Evolutionary conservation across 2,113 vertebrate genomes (phyloP), one percentile per base, ranked within the genome.

Genomic region (Megatriorchis doriae): DNA sequence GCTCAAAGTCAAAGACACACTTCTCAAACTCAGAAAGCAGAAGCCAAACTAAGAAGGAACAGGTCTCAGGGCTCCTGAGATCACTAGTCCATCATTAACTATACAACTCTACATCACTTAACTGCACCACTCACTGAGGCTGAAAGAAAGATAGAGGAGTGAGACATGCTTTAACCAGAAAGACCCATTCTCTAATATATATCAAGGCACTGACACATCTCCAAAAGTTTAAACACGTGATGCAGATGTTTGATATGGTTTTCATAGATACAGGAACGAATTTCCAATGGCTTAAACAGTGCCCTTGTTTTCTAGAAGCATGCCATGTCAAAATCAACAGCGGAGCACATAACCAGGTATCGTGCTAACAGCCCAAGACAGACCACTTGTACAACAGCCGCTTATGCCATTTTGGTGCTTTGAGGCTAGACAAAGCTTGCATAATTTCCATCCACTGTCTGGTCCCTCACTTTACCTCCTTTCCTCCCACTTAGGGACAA

Each of bases 221-320:
- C 81, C 34, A 52, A 27, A 32, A 40, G 8, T 21, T 45, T n/a
- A 17, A 32, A 29, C 6, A 4, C 1, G 3, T 0, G 1, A 11
- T 6, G 21, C 53, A 68, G 43, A 17, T 2, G 1, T 40, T 42
- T 26, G 12, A 17, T 29, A 10, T 0, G 3, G 8, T 9, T 61
- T 80, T 40, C 36, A 4, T 10, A 10, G 47, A 15, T 1, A 12
- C 19, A 31, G 14, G 19, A 9, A 6, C 29, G 32, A 7, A 16
- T 18, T 25, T 43, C 47, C 65, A 18, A 4, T 2, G 29, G 11
- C 10, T 43, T 27, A 13, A n/a, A 9, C 5, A 10, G 13, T 8
- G 11, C 11, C 36, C 17, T 25, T n/a, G 16, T 29, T 34, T 59
- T n/a, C 56, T 6, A 80, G 43, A 8, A 7, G 22, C 9, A 6